These are phyloP conservation scores for Drosophila lacicola DNA, from an alignment of 2,888 invertebrate genomes.

Conservation along the genomic window DNA sequence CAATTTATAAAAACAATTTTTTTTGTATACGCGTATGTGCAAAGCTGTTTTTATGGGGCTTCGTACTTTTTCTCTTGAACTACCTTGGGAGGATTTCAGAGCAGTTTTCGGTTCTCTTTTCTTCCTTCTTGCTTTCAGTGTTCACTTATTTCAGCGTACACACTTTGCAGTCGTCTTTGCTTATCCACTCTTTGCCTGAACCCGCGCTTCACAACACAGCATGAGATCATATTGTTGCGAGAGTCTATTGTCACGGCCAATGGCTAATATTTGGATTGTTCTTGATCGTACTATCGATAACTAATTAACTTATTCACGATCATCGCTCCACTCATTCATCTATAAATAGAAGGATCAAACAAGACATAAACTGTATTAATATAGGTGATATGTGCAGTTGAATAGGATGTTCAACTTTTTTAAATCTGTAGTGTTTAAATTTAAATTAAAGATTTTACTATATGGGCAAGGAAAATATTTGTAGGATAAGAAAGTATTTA, in stretches of 20 bases:
- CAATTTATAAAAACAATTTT: constrained; percentile 60
- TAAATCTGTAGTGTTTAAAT: background rate
- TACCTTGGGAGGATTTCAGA: constrained; percentile 21
- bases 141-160: background rate
- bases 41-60: constrained; percentile 15
- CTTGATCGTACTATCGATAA: constrained; percentile 36
- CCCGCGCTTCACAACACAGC: constrained; percentile 44
- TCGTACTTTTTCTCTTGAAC: constrained; percentile 26
- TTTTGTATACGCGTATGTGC: constrained; percentile 49
- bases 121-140: background rate
- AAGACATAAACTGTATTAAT: background rate
- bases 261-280: constrained; percentile 55
- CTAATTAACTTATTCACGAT: constrained; percentile 54
- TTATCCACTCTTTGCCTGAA: constrained; percentile 25
- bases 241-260: constrained; percentile 67
- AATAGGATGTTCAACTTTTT: too few species aligned
- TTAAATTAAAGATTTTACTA: background rate
- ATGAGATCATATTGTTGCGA: constrained; percentile 83
- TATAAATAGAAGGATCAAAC: constrained; percentile 33
- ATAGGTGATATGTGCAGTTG: background rate
- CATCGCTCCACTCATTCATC: constrained; percentile 75
- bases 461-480: background rate
- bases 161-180: constrained; percentile 9
- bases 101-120: constrained; percentile 16
- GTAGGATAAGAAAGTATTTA: background rate